Base-by-base conservation (phyloP, 2,888 invertebrate species). In the Rotaria socialis region DNA sequence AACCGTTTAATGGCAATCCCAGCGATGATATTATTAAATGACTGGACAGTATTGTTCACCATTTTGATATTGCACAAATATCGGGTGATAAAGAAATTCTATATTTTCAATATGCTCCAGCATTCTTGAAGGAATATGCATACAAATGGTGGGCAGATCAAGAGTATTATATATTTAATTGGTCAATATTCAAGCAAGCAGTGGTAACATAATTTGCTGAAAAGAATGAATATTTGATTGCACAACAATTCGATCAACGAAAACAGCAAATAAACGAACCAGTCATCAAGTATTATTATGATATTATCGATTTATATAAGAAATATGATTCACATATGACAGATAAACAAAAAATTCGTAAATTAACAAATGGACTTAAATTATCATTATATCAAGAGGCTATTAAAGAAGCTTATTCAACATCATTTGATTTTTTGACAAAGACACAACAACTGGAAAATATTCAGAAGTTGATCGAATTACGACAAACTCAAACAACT, bases 371-470 rank as follows among this genome's bases (percentile, higher is more conserved):
- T 58, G 58, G 58, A n/a, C 14, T 58, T 6, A 58, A 58, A 58
- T n/a, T 58, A 58, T 58, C 58, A 58, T 58, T 58, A n/a, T 58
- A 58, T n/a, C 58, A 58, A 58, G 58, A 58, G 24, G 58, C 58
- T n/a, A 58, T 58, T 22, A 58, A n/a, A n/a, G 24, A 58, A 58
- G 7, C 6, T n/a, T 58, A n/a, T 58, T n/a, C 22, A 58, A 58
- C 58, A n/a, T 14, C 58, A 58, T 22, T n/a, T 22, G 58, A 58
- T 10, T 58, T 58, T n/a, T 58, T 58, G 24, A 58, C 58, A n/a
- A 58, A n/a, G n/a, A 7, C 24, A n/a, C 58, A 58, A 58, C 58
- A 58, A 58, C 6, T 58, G 22, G 58, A 58, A 58, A n/a, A 58
- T 58, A n/a, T n/a, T 8, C 58, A 58, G n/a, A 58, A n/a, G 14